A percentile compares a stretch with the other conserved stretches of the same genome.
Evolutionary conservation across 2,888 invertebrate genomes (phyloP).

Genomic region (Thymelicus sylvestris): DNA sequence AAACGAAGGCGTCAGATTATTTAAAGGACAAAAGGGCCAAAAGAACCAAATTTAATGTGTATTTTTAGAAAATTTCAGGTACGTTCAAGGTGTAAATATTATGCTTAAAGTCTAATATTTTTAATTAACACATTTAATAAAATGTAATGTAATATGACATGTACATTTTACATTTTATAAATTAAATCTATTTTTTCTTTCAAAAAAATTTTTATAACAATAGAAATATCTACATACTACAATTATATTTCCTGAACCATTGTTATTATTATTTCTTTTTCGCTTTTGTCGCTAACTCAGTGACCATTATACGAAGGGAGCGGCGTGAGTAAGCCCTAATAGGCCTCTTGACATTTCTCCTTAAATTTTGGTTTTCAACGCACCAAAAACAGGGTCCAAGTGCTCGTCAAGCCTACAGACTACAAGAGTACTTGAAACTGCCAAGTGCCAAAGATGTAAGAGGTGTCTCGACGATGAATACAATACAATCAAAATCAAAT

Average conservation of each 20-base stretch:
- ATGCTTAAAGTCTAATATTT: no score
- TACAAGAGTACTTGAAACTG: not conserved
- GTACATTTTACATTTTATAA: no score
- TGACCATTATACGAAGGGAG: not conserved
- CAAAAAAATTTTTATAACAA: no score
- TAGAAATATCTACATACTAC: not conserved
- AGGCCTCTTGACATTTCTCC: not conserved
- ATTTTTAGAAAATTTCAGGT: no score
- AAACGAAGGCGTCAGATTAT: no score
- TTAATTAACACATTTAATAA: no score
- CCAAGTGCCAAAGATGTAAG: not conserved
- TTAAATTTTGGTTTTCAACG: constrained; percentile 3
- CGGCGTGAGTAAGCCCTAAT: not conserved
- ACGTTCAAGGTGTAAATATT: no score
- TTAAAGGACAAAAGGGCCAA: no score
- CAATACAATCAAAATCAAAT: not conserved
- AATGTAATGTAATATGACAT: no score
- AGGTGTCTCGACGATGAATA: not conserved
- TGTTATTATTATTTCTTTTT: not conserved
- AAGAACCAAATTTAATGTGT: no score
- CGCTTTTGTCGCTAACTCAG: not conserved
- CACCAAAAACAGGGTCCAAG: constrained; percentile 2
- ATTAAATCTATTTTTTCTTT: no score
- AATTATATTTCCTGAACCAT: not conserved
- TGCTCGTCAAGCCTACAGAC: not conserved